Evolutionary conservation across 2,888 invertebrate species (phyloP).

Genomic region (Phlogophora meticulosa): DNA sequence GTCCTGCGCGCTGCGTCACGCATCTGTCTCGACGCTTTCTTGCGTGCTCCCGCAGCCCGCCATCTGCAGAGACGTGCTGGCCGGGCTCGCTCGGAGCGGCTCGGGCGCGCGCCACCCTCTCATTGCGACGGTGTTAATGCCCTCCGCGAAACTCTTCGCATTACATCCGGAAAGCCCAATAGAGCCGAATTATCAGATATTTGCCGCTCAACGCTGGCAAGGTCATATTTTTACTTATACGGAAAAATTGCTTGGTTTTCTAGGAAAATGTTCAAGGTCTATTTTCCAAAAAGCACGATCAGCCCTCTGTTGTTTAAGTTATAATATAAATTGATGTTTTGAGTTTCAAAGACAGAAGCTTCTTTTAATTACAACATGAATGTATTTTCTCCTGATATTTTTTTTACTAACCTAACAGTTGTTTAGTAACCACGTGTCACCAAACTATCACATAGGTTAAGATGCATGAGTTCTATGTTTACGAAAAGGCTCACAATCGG

Average conservation of each 20-base stretch:
- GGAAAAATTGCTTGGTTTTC: constrained; percentile 20
- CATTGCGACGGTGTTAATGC: constrained; percentile 78
- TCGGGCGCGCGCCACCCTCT: constrained; percentile 67
- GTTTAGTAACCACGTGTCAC: constrained; percentile 2
- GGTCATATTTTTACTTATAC: constrained; percentile 33
- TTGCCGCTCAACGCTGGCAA: constrained; percentile 34
- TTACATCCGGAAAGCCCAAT: constrained; percentile 59
- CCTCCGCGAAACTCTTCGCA: constrained; percentile 68
- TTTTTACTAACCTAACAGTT: not conserved
- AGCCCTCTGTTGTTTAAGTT: not conserved
- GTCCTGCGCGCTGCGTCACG: constrained; percentile 91
- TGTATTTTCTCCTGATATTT: constrained; percentile 1
- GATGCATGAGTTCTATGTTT: not conserved
- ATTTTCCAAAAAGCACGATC: constrained; percentile 15
- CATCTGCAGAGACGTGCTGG: constrained; percentile 85
- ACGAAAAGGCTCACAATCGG: not conserved
- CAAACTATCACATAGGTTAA: not conserved
- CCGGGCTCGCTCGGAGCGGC: constrained; percentile 64
- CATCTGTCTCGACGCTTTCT: constrained; percentile 87
- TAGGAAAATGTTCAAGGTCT: constrained; percentile 1
- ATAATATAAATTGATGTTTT: constrained; percentile 21
- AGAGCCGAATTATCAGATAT: constrained; percentile 51
- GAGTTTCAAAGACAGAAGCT: constrained; percentile 6
- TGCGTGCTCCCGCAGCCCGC: constrained; percentile 86
- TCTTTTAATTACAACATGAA: constrained; percentile 11